phyloP scores from a whole-genome alignment of 2,797 vertebrate genomes.

The Acanthiza pusilla region DNA sequence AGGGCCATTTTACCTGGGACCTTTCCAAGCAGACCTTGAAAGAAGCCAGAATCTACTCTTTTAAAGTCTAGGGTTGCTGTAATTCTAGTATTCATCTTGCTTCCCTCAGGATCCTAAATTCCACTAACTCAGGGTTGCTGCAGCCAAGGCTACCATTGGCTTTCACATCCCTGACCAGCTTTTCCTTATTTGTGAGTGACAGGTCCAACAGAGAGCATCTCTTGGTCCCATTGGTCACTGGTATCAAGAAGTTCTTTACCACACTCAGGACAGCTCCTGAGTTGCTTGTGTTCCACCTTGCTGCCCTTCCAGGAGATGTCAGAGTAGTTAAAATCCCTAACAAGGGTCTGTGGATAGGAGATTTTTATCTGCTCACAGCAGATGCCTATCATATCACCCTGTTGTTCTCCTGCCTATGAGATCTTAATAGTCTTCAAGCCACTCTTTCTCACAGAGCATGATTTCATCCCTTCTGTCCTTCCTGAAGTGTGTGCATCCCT shows the following conservation, averaged over 20 bases:
- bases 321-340: neutral
- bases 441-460: neutral
- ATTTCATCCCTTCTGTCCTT: neutral
- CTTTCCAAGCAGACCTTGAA: neutral
- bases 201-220: neutral
- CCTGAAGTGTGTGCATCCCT: neutral
- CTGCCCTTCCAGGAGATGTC: neutral
- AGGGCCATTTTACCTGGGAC: neutral
- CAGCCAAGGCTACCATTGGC: neutral
- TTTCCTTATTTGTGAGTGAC: neutral
- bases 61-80: neutral
- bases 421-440: neutral
- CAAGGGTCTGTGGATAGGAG: neutral
- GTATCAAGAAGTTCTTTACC: neutral
- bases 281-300: neutral
- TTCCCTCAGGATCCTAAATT: neutral
- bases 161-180: neutral
- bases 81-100: neutral
- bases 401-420: neutral
- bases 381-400: neutral
- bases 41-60: neutral
- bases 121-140: neutral
- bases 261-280: neutral
- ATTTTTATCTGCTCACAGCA: neutral
- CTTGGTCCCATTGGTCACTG: neutral